Percentiles rank a stretch among this genome's conserved stretches.
Evolutionary conservation across 1,140 invertebrate genomes (phyloP).

Genomic region (Zophobas morio): DNA sequence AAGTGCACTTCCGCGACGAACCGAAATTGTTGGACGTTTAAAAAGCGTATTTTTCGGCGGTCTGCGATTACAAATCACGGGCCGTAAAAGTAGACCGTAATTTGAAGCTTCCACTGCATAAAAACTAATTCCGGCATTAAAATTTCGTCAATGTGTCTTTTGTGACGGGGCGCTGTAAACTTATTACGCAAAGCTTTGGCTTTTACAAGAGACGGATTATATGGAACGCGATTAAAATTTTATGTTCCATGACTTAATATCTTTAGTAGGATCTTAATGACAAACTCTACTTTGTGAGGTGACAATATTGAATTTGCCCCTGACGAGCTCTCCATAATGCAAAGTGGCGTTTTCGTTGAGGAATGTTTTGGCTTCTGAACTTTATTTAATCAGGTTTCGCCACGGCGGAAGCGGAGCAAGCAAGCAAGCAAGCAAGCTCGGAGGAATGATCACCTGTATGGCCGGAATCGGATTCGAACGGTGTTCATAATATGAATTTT

Average conservation of each 20-base stretch:
- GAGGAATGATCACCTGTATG: too few relatives aligned
- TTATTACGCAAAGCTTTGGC: slow-evolving; percentile 38
- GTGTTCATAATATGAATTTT: too few relatives aligned
- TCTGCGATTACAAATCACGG: slow-evolving; percentile 17
- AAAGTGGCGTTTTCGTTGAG: background rate
- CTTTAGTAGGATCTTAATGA: slow-evolving; percentile 42
- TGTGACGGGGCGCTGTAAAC: slow-evolving; percentile 23
- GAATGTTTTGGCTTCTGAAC: slow-evolving; percentile 2
- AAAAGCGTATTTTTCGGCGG: background rate
- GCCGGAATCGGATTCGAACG: too few relatives aligned
- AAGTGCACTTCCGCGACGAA: background rate
- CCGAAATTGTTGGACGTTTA: background rate
- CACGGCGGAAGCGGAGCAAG: background rate
- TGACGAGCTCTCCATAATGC: slow-evolving; percentile 21
- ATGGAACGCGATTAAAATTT: slow-evolving; percentile 41
- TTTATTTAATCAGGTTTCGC: background rate
- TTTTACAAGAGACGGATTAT: slow-evolving; percentile 43
- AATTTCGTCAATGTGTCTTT: slow-evolving; percentile 41
- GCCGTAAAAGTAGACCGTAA: slow-evolving; percentile 5
- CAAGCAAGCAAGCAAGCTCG: background rate
- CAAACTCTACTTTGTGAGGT: slow-evolving; percentile 42
- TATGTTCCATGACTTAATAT: slow-evolving; percentile 43
- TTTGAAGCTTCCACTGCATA: slow-evolving; percentile 25
- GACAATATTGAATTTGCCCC: slow-evolving; percentile 38
- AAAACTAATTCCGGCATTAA: slow-evolving; percentile 35